Evolutionary conservation across 2,888 invertebrate genomes (phyloP), one percentile per base, ranked within the genome.

Genomic region (Sarcophaga subvicina): DNA sequence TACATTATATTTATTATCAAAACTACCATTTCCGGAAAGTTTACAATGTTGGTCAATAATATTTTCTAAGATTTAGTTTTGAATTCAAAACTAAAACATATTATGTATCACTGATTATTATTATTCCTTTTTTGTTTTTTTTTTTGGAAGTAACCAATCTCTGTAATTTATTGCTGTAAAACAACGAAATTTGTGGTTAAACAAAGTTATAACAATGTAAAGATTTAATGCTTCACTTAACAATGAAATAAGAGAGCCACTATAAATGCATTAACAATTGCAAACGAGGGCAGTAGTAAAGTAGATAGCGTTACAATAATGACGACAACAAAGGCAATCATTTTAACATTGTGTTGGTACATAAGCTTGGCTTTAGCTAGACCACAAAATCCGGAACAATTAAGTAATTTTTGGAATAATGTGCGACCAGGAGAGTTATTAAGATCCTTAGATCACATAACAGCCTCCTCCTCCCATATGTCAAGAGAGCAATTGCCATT

Each of bases 381-480:
- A 20, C 47, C 79, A 20, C 70, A 79, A 37, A 17, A 27, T 47
- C 67, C 67, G 72, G 63, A 69, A 20, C 1, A n/a, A 0, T 20
- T 60, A 10, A 12, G 27, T 2, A 69, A 3, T 59, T 67, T 81
- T 75, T 87, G 87, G 87, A 63, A 82, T 22, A 37, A 49, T 20
- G 49, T 59, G n/a, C 70, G 69, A 60, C 81, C 87, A 12, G 87
- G 87, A n/a, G 84, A 84, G 2, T 76, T 87, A 4, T 69, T 87
- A 37, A 75, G n/a, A 67, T 75, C 79, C 4, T 82, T 87, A 54
- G 84, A 87, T 49, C 11, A 78, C 12, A 79, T 78, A 6, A 80
- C 80, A 11, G 25, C 75, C 0, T 20, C 17, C 4, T 49, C 22
- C 3, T 49, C 22, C 5, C 54, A 70, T 22, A 14, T 69, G 20